Percentiles rank a stretch among this genome's conserved stretches.
phyloP scores from a whole-genome alignment of 2,888 invertebrate genomes.

The Schizaphis graminum region DNA sequence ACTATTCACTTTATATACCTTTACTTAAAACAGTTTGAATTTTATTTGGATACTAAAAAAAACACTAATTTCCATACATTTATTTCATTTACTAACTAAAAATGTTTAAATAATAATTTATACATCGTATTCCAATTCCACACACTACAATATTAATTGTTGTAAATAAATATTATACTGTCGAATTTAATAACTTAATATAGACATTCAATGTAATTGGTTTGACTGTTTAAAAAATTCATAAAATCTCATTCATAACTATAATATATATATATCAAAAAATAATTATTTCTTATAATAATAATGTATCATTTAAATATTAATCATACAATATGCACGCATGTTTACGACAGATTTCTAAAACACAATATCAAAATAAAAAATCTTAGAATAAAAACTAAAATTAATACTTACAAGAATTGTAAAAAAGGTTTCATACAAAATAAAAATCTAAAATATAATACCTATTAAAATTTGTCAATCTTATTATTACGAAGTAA shows the following conservation, averaged over 20 bases:
- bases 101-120: not conserved
- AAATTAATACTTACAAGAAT: not conserved
- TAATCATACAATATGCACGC: not conserved
- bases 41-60: not conserved
- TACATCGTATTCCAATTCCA: not conserved
- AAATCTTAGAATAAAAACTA: not conserved
- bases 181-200: not conserved
- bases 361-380: not conserved
- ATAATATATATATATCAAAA: not conserved
- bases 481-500: not conserved
- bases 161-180: not conserved
- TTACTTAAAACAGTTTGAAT: slow-evolving; percentile 37
- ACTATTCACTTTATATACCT: slow-evolving; percentile 13
- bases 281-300: not conserved
- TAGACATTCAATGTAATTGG: not conserved
- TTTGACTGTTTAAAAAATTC: not conserved
- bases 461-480: not conserved
- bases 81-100: not conserved
- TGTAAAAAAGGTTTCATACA: not conserved
- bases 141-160: not conserved
- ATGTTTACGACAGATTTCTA: not conserved
- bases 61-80: not conserved
- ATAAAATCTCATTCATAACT: not conserved
- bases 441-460: not conserved
- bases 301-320: not conserved